Base-by-base conservation (phyloP, 2,797 vertebrate species). In the Antennarius maculatus region DNA sequence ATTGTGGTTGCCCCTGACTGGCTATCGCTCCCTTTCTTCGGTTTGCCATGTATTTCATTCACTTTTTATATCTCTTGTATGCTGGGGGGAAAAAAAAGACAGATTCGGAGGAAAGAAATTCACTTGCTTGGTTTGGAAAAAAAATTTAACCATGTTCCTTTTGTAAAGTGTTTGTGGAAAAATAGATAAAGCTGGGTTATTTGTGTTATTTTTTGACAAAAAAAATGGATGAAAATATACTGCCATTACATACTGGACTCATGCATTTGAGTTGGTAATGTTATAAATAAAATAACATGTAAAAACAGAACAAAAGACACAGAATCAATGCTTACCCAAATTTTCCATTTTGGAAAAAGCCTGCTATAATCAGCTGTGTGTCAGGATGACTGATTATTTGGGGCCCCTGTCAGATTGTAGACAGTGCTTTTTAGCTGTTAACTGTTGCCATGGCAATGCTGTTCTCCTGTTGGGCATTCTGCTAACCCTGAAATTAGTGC, bases 401-500 rank as follows among this genome's bases (percentile, higher is more conserved):
- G 80, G 85, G 83, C 82, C 86, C 84, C 87, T 80, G 85, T 89
- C 84, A 88, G 85, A 88, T 77, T 87, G 84, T 81, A 87, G 86
- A 86, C 88, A 84, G 83, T 87, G 86, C 88, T 91, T 88, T 47
- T 75, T 88, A 83, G 89, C 91, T 89, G 90, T 89, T 90, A 82
- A 88, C 88, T 59, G 90, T 92, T 91, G 76, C 91, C 90, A 92
- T 92, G 91, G 91, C 82, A 79, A 94, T 88, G 75, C 74, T 43
- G 86, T 87, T 62, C 92, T 91, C 89, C 76, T 89, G 90, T 90
- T 74, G 91, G 88, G 91, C 82, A 54, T 86, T 91, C 91, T 88
- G 88, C 92, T 91, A 89, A 91, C 91, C 92, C 93, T 94, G 91
- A 94, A 93, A 94, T 94, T 93, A 94, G 87, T 87, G 87, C 75